Conservation (phyloP, 2,888 invertebrate genomes). For the Agapostemon virescens region DNA sequence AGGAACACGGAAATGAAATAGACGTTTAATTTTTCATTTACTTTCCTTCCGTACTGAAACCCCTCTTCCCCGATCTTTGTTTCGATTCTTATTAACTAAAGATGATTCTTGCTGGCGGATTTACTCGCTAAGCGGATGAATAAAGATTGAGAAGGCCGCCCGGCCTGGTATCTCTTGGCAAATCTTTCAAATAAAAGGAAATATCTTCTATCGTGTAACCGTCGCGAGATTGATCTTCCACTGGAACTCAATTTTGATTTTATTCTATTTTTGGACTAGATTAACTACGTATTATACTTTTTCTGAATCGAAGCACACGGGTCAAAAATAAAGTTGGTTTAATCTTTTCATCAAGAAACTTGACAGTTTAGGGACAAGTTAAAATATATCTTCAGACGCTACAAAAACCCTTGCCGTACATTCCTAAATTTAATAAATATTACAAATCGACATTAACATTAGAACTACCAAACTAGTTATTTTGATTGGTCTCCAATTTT, state of each 20-base stretch:
- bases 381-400: not conserved
- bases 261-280: not conserved
- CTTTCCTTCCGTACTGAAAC: not conserved
- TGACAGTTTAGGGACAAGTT: too few species aligned
- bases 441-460: too few species aligned
- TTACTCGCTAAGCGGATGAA: constrained; percentile 1
- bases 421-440: too few species aligned
- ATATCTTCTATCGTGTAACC: not conserved
- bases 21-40: not conserved
- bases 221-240: not conserved
- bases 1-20: not conserved
- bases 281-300: too few species aligned
- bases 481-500: too few species aligned
- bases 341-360: too few species aligned
- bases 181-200: not conserved
- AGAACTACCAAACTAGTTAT: too few species aligned
- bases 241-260: not conserved
- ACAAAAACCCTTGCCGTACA: not conserved
- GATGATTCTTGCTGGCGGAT: not conserved
- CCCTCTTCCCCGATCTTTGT: not conserved
- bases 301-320: too few species aligned
- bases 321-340: too few species aligned
- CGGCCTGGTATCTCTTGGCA: not conserved
- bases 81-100: not conserved
- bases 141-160: not conserved